Evolutionary conservation across 2,888 invertebrate species (phyloP).

Genomic region (Apeira syringaria): DNA sequence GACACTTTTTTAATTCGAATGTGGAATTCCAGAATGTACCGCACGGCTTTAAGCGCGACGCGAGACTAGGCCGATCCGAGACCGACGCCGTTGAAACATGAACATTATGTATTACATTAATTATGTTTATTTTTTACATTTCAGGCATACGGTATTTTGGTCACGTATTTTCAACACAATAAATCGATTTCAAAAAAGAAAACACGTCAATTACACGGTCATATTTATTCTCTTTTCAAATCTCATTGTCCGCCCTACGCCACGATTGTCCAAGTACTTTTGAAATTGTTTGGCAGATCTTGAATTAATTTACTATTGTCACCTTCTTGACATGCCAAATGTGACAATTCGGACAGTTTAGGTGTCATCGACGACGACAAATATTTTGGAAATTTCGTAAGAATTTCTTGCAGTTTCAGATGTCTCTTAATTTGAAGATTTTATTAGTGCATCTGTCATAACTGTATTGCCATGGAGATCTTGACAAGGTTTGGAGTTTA

Average conservation of each 20-base stretch:
- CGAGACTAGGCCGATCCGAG: conserved; percentile 52
- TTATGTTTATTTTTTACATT: conserved; percentile 59
- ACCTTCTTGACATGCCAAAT: conserved; percentile 24
- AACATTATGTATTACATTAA: conserved; percentile 70
- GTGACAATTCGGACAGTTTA: conserved; percentile 27
- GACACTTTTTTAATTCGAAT: conserved; percentile 48
- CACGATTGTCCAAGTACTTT: not conserved
- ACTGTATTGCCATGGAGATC: conserved; percentile 3
- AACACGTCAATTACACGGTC: no score
- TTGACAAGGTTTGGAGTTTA: conserved; percentile 11
- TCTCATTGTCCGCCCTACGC: not conserved
- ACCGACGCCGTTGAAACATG: conserved; percentile 41
- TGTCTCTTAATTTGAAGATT: conserved; percentile 24
- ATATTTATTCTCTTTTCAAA: conserved; percentile 21
- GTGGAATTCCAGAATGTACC: conserved; percentile 59
- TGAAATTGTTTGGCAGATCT: conserved; percentile 9
- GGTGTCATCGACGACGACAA: conserved; percentile 21
- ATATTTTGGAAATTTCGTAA: conserved; percentile 5
- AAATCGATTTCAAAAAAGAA: conserved; percentile 41
- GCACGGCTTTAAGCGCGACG: conserved; percentile 56
- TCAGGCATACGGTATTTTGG: conserved; percentile 40
- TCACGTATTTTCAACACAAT: conserved; percentile 44
- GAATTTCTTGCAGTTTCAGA: conserved; percentile 22
- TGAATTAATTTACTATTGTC: conserved; percentile 20
- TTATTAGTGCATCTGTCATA: conserved; percentile 17